These are phyloP conservation scores for Nezara viridula DNA, from an alignment of 2,888 invertebrate genomes.

Conservation along the genomic window DNA sequence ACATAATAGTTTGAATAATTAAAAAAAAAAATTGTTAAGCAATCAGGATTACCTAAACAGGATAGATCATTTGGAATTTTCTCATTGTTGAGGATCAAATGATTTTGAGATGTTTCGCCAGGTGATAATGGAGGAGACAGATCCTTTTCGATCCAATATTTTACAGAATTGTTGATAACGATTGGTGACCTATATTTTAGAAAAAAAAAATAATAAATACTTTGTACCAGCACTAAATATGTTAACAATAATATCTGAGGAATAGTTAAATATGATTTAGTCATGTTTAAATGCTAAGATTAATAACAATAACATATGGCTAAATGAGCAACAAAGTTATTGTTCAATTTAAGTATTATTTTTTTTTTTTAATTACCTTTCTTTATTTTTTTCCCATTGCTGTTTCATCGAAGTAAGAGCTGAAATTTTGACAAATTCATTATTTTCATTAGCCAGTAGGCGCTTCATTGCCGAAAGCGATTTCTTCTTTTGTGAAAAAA, in stretches of 20 bases:
- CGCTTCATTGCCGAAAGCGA: conserved; percentile 47
- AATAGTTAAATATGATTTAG: neutral
- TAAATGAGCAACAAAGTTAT: neutral
- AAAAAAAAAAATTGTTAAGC: neutral
- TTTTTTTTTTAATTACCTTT: conserved; percentile 49
- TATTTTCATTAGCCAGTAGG: conserved; percentile 53
- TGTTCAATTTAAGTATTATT: neutral
- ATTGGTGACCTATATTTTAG: conserved; percentile 23
- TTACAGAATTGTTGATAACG: conserved; percentile 38
- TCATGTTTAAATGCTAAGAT: neutral
- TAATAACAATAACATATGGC: neutral
- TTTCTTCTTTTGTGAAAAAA: conserved; percentile 59
- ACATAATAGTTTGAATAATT: too few species aligned
- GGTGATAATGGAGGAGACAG: conserved; percentile 49
- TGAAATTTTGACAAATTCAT: conserved; percentile 12
- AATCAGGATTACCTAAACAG: conserved; percentile 20
- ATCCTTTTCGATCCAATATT: conserved; percentile 58
- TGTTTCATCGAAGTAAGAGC: conserved; percentile 58
- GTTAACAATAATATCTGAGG: neutral
- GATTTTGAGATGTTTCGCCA: conserved; percentile 34
- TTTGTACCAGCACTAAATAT: neutral
- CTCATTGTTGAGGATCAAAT: neutral
- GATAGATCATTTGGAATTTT: conserved; percentile 39
- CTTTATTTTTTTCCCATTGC: conserved; percentile 61
- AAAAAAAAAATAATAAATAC: neutral